A percentile compares a stretch with the other conserved stretches of the same genome.
These are phyloP conservation scores for Oryzias javanicus DNA, from an alignment of 2,113 vertebrate species.

Conservation along the genomic window DNA sequence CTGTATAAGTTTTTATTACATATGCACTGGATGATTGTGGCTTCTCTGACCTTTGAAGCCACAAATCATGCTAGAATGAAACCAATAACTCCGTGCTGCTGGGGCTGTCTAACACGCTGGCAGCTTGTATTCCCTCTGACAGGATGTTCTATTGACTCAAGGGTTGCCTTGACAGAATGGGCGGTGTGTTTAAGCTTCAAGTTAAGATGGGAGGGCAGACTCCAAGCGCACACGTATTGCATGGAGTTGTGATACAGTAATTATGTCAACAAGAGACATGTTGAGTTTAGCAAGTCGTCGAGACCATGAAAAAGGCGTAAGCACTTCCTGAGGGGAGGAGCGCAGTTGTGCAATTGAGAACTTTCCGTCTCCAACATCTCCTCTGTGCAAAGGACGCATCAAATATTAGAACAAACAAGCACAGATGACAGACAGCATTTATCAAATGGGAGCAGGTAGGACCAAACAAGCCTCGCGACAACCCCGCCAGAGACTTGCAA, in stretches of 20 bases:
- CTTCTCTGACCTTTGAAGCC: slow-evolving; percentile 50
- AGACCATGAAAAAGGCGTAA: slow-evolving; percentile 38
- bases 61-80: slow-evolving; percentile 48
- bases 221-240: slow-evolving; percentile 31
- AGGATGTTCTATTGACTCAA: slow-evolving; percentile 66
- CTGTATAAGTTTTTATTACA: not conserved
- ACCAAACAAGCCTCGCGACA: slow-evolving; percentile 46
- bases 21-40: slow-evolving; percentile 22
- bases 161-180: slow-evolving; percentile 63
- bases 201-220: slow-evolving; percentile 57
- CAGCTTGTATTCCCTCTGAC: slow-evolving; percentile 59
- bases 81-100: slow-evolving; percentile 33
- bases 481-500: slow-evolving; percentile 31
- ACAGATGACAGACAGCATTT: slow-evolving; percentile 51
- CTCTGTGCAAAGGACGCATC: slow-evolving; percentile 35
- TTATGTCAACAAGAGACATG: slow-evolving; percentile 49
- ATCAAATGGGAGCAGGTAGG: slow-evolving; percentile 53
- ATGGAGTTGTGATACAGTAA: slow-evolving; percentile 54
- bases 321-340: slow-evolving; percentile 57
- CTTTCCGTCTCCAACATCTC: slow-evolving; percentile 24
- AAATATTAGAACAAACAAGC: slow-evolving; percentile 48
- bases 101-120: slow-evolving; percentile 51
- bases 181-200: slow-evolving; percentile 60
- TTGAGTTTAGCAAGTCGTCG: slow-evolving; percentile 39
- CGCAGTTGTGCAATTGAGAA: slow-evolving; percentile 32